These are phyloP conservation scores for Aspidiotus destructor DNA, from an alignment of 2,888 invertebrate species.

Conservation along the genomic window DNA sequence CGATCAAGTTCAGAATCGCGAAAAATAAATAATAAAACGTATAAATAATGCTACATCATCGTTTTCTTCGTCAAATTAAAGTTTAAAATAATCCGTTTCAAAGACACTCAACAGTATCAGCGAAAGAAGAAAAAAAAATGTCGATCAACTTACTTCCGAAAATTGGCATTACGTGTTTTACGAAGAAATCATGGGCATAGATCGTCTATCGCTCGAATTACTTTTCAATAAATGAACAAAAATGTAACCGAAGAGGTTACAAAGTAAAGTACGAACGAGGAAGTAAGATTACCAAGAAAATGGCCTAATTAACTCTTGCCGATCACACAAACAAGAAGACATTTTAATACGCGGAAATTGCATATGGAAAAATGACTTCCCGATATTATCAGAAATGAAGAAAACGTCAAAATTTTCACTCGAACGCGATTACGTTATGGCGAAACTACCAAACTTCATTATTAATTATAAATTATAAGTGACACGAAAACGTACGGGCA, in stretches of 20 bases:
- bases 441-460: constrained; percentile 23
- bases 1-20: background rate
- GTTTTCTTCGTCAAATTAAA: background rate
- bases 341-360: constrained; percentile 19
- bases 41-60: background rate
- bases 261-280: background rate
- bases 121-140: constrained; percentile 8
- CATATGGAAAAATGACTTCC: constrained; percentile 18
- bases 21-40: background rate
- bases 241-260: too few relatives aligned
- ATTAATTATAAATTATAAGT: constrained; percentile 6
- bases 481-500: constrained; percentile 15
- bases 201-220: too few relatives aligned
- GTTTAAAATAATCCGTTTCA: background rate
- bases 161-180: constrained; percentile 6
- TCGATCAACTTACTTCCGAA: constrained; percentile 27
- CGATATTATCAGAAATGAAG: background rate
- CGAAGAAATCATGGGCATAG: background rate
- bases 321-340: constrained; percentile 22
- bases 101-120: constrained; percentile 3
- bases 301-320: constrained; percentile 29
- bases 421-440: constrained; percentile 18
- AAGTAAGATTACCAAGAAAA: constrained; percentile 4
- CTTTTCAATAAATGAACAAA: too few relatives aligned
- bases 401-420: constrained; percentile 10